These are phyloP conservation scores for Scytalopus superciliaris DNA, from an alignment of 2,113 vertebrate genomes.

Conservation along the genomic window DNA sequence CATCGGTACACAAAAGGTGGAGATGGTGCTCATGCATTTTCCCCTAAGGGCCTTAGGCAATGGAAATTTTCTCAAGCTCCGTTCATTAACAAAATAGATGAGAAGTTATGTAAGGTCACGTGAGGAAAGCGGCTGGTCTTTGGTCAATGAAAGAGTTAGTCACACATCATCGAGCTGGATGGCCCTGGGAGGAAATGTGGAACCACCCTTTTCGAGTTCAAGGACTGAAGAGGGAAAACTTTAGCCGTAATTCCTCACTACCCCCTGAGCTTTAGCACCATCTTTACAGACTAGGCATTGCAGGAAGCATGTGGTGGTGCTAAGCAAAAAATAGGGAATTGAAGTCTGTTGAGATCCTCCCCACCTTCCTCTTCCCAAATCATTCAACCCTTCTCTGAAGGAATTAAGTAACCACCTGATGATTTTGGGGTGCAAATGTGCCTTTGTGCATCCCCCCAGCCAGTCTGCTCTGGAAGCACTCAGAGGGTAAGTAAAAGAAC, in stretches of 20 bases:
- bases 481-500: not conserved
- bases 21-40: not conserved
- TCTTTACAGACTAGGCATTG: not conserved
- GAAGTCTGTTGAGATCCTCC: not conserved
- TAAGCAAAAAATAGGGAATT: not conserved
- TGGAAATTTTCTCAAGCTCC: conserved; percentile 69
- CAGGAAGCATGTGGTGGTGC: not conserved
- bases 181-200: not conserved
- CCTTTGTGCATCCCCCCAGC: not conserved
- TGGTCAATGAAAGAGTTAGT: conserved; percentile 29
- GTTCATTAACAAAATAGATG: conserved; percentile 49
- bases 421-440: not conserved
- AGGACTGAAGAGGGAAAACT: conserved; percentile 7
- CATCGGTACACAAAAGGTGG: not conserved
- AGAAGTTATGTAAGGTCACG: conserved; percentile 22
- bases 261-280: not conserved
- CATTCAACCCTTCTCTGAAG: not conserved
- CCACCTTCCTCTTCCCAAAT: not conserved
- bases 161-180: not conserved
- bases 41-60: not conserved
- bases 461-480: not conserved
- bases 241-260: conserved; percentile 15
- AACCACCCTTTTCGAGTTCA: not conserved
- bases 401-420: not conserved
- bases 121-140: conserved; percentile 6